Conservation (phyloP, 2,113 vertebrate genomes). For the Oryzias woworae region DNA sequence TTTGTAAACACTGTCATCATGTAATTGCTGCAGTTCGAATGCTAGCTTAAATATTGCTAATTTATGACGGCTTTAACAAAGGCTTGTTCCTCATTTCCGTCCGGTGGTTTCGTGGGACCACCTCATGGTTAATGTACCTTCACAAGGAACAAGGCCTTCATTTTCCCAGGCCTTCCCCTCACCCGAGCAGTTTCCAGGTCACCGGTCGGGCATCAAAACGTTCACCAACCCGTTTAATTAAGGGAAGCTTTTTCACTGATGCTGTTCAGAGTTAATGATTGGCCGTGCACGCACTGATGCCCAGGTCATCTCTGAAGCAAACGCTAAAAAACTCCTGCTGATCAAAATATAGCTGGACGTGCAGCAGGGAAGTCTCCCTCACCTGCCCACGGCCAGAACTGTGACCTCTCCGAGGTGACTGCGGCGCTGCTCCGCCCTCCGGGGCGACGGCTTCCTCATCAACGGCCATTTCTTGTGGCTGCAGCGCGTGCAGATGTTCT, state of each 20-base stretch:
- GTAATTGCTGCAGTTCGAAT: too few relatives aligned
- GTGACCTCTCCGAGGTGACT: constrained; percentile 85
- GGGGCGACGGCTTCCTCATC: constrained; percentile 74
- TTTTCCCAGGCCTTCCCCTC: constrained; percentile 13
- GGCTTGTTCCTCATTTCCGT: too few relatives aligned
- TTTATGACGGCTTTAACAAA: too few relatives aligned
- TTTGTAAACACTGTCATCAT: too few relatives aligned
- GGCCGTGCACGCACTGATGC: background rate
- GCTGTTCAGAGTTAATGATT: constrained; percentile 34
- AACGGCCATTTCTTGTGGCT: constrained; percentile 92
- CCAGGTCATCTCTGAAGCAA: background rate
- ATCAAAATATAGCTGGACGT: background rate
- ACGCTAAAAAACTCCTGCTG: background rate
- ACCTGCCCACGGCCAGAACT: constrained; percentile 95
- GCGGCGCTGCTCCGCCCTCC: constrained; percentile 75
- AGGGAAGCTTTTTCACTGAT: background rate
- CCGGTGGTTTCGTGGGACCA: too few relatives aligned
- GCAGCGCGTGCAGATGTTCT: constrained; percentile 88
- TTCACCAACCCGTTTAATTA: background rate
- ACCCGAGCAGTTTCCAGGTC: constrained; percentile 21
- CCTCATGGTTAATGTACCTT: too few relatives aligned
- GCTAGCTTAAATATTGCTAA: too few relatives aligned
- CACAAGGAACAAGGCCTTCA: background rate
- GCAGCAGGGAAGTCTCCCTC: background rate
- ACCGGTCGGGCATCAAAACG: constrained; percentile 19